phyloP scores from a whole-genome alignment of 2,797 vertebrate species.

The Acipenser transmontanus region DNA sequence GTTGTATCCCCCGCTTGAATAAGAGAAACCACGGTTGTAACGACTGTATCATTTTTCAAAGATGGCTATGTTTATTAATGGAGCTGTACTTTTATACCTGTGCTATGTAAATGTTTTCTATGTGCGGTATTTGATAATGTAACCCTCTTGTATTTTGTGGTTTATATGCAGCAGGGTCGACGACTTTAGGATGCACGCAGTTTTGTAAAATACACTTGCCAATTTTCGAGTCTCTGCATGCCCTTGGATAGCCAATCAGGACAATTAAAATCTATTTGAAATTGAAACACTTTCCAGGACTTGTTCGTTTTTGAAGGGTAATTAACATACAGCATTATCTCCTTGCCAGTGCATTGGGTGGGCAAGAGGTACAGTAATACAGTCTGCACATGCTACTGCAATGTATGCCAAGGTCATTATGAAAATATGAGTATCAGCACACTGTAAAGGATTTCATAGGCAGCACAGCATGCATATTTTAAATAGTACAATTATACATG shows the following conservation, averaged over 20 bases:
- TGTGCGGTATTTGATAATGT: slow-evolving; percentile 95
- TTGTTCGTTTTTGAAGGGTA: no score
- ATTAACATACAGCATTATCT: slow-evolving; percentile 33
- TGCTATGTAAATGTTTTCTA: slow-evolving; percentile 90
- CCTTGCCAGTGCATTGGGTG: neutral
- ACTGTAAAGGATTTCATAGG: no score
- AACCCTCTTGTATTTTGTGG: slow-evolving; percentile 84
- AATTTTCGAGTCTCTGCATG: slow-evolving; percentile 84
- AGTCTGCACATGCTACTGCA: slow-evolving; percentile 13
- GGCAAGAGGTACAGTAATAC: neutral
- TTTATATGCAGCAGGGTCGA: slow-evolving; percentile 92
- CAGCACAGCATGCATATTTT: no score
- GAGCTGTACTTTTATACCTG: slow-evolving; percentile 85
- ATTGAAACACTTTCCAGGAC: no score
- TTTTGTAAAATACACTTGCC: slow-evolving; percentile 76
- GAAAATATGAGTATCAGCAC: no score
- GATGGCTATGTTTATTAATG: slow-evolving; percentile 35
- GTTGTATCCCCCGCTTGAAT: no score
- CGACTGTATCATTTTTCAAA: slow-evolving; percentile 26
- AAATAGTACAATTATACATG: neutral
- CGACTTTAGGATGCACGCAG: slow-evolving; percentile 80
- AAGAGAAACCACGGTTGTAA: slow-evolving; percentile 18
- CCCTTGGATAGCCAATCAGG: slow-evolving; percentile 82
- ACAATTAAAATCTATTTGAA: slow-evolving; percentile 85
- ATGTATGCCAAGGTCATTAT: slow-evolving; percentile 13